Percentiles rank a stretch among this genome's conserved stretches.
Conservation (phyloP, 2,888 invertebrate genomes). For the Macrophya alboannulata region DNA sequence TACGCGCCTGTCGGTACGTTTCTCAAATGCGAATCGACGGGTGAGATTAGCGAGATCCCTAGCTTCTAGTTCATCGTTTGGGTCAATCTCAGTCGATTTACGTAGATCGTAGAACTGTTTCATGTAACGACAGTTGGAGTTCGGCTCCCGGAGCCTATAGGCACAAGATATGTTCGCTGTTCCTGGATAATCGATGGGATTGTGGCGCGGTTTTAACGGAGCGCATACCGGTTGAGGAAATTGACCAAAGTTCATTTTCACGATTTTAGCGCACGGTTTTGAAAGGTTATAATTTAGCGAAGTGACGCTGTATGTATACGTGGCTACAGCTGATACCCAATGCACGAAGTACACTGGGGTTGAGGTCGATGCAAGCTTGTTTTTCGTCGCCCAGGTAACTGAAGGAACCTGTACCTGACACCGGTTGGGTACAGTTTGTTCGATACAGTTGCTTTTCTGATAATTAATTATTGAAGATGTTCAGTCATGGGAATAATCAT, state of each 20-base stretch:
- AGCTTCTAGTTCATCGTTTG: conserved; percentile 39
- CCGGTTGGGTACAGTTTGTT: neutral
- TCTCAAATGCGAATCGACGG: conserved; percentile 66
- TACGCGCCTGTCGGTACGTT: conserved; percentile 65
- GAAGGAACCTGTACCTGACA: conserved; percentile 48
- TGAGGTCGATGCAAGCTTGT: conserved; percentile 37
- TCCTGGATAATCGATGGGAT: conserved; percentile 66
- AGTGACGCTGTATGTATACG: neutral
- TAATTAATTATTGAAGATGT: neutral
- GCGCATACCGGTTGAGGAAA: conserved; percentile 59
- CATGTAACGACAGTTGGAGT: conserved; percentile 57
- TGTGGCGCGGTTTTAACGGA: conserved; percentile 60
- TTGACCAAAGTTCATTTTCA: conserved; percentile 50
- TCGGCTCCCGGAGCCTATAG: conserved; percentile 66
- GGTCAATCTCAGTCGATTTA: conserved; percentile 40
- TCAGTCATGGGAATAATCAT: neutral
- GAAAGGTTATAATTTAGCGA: conserved; percentile 27
- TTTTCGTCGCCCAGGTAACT: conserved; percentile 46
- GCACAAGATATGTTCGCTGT: conserved; percentile 68
- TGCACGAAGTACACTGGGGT: conserved; percentile 25
- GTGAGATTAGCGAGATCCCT: conserved; percentile 63
- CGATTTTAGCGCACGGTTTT: conserved; percentile 4
- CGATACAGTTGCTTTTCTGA: neutral
- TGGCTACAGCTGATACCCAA: conserved; percentile 36
- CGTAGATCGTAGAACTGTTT: conserved; percentile 55